Base-by-base conservation (phyloP, 2,797 vertebrate genomes). In the Pelobates cultripes region DNA sequence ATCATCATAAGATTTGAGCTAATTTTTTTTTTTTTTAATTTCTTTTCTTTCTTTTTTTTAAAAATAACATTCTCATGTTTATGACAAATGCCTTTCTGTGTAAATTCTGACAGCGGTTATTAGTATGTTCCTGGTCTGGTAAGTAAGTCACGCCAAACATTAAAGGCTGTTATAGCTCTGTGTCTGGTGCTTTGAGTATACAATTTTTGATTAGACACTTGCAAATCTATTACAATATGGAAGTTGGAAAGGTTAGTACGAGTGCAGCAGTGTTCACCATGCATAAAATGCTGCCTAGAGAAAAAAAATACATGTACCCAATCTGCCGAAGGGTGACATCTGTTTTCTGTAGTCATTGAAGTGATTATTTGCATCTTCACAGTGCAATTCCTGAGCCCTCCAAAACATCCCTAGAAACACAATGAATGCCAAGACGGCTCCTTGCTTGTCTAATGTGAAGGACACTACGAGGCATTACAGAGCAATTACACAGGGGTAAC, bases 401-500 rank as follows among this genome's bases (percentile, higher is more conserved):
- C 43, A 69, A 10, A 79, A 66, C 4, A 70, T 77, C 42, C 9
- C 67, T 17, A 8, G 17, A 13, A 66, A 71, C 7, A 17, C 7
- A 64, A 71, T n/a, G 43, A 73, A 66, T 66, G 45, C 68, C 47
- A 67, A 43, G 69, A 17, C 47, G 15, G 53, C 60, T 68, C 70
- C 61, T 69, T 78, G 43, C 86, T 86, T n/a, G 41, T 17, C 77
- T 76, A 87, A 85, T 84, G 88, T 82, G 86, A 85, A 72, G 86
- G 87, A 85, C 86, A 86, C 77, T 85, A 84, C 73, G 87, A 88
- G 83, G 80, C 80, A 82, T 86, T 85, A 81, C 41, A 79, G 40
- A 70, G 72, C 82, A 86, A 86, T 90, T 88, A 90, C 89, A 90
- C 87, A 88, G 90, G 47, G 86, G 88, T 91, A 93, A 93, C 91